Conservation (phyloP, 2,113 vertebrate species). For the Tapirus terrestris region DNA sequence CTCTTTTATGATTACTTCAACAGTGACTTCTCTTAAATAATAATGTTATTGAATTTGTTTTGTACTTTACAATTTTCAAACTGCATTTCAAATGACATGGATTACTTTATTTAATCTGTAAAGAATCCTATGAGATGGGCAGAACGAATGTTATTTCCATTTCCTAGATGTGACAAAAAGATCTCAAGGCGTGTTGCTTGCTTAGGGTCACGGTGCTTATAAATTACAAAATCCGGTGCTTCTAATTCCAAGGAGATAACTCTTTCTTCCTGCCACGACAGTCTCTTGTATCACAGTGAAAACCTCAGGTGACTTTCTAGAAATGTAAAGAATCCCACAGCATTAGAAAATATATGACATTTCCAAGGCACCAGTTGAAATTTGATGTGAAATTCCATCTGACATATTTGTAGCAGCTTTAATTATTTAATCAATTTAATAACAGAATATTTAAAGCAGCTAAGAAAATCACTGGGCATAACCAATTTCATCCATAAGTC, state of each 20-base stretch:
- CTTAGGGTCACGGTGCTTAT: constrained; percentile 42
- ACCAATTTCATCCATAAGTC: constrained; percentile 83
- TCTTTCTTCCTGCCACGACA: constrained; percentile 4
- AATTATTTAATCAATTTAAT: constrained; percentile 88
- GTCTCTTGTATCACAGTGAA: background rate
- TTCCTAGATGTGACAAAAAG: constrained; percentile 59
- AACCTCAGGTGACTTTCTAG: constrained; percentile 33
- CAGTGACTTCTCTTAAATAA: constrained; percentile 57
- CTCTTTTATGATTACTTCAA: background rate
- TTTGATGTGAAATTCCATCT: constrained; percentile 84
- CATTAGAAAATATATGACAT: constrained; percentile 54
- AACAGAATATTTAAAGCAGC: constrained; percentile 84
- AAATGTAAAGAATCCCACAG: constrained; percentile 38
- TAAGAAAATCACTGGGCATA: constrained; percentile 81
- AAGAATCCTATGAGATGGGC: constrained; percentile 51
- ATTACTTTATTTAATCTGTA: constrained; percentile 67
- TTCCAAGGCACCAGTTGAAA: constrained; percentile 74
- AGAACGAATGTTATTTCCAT: constrained; percentile 67
- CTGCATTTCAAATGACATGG: constrained; percentile 51
- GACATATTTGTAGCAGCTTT: constrained; percentile 84
- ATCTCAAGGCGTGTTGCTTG: constrained; percentile 49
- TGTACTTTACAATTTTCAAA: constrained; percentile 57
- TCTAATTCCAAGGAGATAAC: background rate
- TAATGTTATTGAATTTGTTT: constrained; percentile 64
- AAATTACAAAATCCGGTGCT: constrained; percentile 58